phyloP scores from a whole-genome alignment of 2,113 vertebrate genomes.

The Trematocara macrostoma region DNA sequence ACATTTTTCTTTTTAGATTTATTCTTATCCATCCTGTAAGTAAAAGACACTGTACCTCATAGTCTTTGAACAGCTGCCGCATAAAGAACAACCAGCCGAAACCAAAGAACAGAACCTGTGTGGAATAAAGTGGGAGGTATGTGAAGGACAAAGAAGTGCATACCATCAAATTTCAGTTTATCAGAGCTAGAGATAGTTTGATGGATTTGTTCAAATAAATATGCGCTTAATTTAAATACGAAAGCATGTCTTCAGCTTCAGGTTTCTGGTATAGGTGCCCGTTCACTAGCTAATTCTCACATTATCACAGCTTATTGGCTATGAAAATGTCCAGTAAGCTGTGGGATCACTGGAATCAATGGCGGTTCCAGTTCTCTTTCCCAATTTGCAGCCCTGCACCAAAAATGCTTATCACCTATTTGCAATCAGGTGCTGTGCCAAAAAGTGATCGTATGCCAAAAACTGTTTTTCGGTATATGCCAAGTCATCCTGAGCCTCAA shows the following conservation, averaged over 20 bases:
- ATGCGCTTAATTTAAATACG: neutral
- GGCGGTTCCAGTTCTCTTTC: neutral
- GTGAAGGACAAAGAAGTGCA: neutral
- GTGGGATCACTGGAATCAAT: neutral
- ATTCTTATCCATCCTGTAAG: neutral
- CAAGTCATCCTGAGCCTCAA: neutral
- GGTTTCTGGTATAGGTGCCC: neutral
- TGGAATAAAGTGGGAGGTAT: neutral
- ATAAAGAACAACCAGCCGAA: constrained; percentile 99
- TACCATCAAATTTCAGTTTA: neutral
- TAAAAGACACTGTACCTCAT: constrained; percentile 78
- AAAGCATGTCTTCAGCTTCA: neutral
- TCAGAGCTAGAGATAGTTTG: neutral
- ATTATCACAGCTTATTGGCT: neutral
- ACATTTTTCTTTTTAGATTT: neutral
- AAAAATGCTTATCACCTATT: neutral
- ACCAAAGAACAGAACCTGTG: constrained; percentile 93
- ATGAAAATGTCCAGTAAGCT: neutral
- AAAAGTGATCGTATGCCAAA: neutral
- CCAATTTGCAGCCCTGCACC: neutral
- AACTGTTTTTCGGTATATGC: neutral
- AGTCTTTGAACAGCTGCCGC: constrained; percentile 94
- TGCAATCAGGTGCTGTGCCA: neutral
- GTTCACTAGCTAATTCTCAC: neutral
- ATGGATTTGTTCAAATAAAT: neutral